Conservation (phyloP, 2,888 invertebrate genomes). For the Campoplex capitator region DNA sequence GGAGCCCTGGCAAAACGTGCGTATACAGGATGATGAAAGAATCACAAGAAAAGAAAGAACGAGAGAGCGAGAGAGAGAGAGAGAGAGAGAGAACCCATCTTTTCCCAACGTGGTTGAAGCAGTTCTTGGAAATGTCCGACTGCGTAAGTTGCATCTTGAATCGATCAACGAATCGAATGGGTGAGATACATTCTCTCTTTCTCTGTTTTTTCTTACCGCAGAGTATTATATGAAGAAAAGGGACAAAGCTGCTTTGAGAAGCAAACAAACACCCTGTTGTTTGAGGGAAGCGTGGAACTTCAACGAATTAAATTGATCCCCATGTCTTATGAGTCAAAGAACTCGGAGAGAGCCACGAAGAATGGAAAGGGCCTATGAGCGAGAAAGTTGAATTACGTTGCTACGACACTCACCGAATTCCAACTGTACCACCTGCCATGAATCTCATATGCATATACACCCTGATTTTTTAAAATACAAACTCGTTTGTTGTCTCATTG, state of each 20-base stretch:
- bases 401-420: constrained; percentile 26
- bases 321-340: constrained; percentile 12
- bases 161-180: constrained; percentile 64
- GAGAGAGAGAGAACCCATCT: constrained; percentile 27
- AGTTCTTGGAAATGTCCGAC: constrained; percentile 63
- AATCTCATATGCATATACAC: neutral
- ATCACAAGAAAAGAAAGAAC: neutral
- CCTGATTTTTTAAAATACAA: neutral
- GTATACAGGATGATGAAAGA: constrained; percentile 3
- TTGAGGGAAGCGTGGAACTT: constrained; percentile 20
- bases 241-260: constrained; percentile 2
- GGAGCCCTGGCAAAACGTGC: constrained; percentile 33
- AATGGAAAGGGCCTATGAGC: neutral
- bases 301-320: constrained; percentile 61
- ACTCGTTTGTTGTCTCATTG: neutral
- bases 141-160: constrained; percentile 63
- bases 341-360: constrained; percentile 7
- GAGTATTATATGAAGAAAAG: neutral
- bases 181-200: constrained; percentile 32
- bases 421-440: neutral
- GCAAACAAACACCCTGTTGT: constrained; percentile 60
- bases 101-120: constrained; percentile 41
- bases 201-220: constrained; percentile 11
- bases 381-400: constrained; percentile 35
- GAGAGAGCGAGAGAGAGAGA: constrained; percentile 17